Base-by-base conservation (phyloP, 2,113 vertebrate species). In the Spilogale gracilis region DNA sequence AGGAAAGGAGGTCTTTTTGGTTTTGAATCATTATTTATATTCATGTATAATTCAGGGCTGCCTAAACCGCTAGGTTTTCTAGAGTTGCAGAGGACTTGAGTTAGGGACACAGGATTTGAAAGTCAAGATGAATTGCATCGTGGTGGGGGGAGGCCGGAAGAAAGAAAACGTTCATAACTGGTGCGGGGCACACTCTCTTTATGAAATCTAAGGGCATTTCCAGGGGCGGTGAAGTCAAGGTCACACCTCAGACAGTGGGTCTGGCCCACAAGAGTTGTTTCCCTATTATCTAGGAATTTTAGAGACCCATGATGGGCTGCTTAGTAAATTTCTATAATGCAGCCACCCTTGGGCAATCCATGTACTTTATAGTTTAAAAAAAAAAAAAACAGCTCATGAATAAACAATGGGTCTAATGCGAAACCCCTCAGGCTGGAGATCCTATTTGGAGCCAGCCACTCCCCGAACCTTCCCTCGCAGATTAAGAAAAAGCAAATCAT, bases 371-470 rank as follows among this genome's bases (percentile, higher is more conserved):
- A 87, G 79, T 90, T 95, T 58, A 25, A 61, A 74, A 91, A 80
- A 43, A 61, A 90, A 80, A 63, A 78, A 17, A 95, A 63, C 60
- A 95, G 63, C 58, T 92, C 83, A 95, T 97, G 95, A 96, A 97
- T 98, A 97, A 98, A 97, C 95, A 96, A 89, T 91, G 76, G 32
- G 0, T 7, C 45, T 80, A 87, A 95, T 54, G 88, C 63, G 67
- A 86, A 97, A 48, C 58, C 56, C 92, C 92, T 86, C 60, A 5
- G 94, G 96, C 92, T 89, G 83, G 83, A 80, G 92, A 93, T 56
- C 8, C 20, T 45, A 3, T 58, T 61, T n/a, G 13, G 65, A 92
- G 86, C 86, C 25, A 17, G 30, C 58, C 61, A 30, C 17, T 0
- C 58, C 58, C 27, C 1, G 6, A 14, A 5, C 63, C 60, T 61